phyloP scores from a whole-genome alignment of 2,113 vertebrate species.

The Gobio gobio region DNA sequence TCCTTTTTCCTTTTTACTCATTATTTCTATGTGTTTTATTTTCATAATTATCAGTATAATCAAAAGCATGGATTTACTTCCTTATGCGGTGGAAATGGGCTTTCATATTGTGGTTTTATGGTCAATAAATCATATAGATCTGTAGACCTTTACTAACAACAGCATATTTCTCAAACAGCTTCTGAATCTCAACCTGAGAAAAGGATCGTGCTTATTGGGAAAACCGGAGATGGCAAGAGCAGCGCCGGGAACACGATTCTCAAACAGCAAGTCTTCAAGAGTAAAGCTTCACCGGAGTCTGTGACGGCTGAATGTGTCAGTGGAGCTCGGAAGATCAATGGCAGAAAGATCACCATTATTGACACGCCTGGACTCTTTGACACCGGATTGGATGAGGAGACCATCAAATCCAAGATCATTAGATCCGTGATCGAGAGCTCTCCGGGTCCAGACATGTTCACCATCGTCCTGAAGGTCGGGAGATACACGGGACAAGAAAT shows the following conservation, averaged over 20 bases:
- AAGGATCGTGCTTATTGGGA: conserved; percentile 53
- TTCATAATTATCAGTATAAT: too few relatives aligned
- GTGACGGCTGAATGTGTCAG: conserved; percentile 37
- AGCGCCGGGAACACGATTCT: conserved; percentile 50
- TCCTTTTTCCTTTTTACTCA: too few relatives aligned
- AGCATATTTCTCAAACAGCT: not conserved
- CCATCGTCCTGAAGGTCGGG: conserved; percentile 39
- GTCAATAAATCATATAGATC: not conserved
- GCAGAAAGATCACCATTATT: conserved; percentile 27
- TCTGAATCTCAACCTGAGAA: not conserved
- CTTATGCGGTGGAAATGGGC: too few relatives aligned
- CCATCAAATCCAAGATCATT: conserved; percentile 6
- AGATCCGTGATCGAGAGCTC: conserved; percentile 10
- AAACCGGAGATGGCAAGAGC: conserved; percentile 52
- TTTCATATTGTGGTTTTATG: not conserved
- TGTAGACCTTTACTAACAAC: not conserved
- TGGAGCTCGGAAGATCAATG: not conserved
- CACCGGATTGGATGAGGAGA: not conserved
- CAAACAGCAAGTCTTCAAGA: conserved; percentile 25
- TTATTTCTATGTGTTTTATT: too few relatives aligned
- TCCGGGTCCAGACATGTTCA: conserved; percentile 48
- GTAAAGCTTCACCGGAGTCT: conserved; percentile 20
- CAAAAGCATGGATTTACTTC: too few relatives aligned
- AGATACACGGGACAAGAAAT: conserved; percentile 44
- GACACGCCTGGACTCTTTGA: conserved; percentile 50